These are phyloP conservation scores for Scolopax rusticola DNA, from an alignment of 2,797 vertebrate genomes.

Conservation along the genomic window DNA sequence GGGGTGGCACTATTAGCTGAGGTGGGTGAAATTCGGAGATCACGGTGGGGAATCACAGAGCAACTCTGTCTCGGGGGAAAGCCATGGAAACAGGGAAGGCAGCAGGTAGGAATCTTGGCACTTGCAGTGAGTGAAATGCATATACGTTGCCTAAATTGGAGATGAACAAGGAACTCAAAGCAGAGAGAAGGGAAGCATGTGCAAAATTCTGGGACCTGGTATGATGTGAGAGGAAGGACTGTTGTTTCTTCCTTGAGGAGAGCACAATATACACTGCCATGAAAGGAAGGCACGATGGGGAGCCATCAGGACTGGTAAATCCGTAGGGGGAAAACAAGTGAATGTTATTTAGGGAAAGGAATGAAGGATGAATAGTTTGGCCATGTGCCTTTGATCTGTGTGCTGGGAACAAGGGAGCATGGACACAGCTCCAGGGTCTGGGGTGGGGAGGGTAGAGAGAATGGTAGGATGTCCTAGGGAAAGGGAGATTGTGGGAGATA, in stretches of 20 bases:
- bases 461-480: neutral
- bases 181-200: neutral
- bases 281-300: neutral
- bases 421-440: neutral
- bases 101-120: neutral
- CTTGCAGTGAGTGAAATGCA: neutral
- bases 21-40: neutral
- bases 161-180: neutral
- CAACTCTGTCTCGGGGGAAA: accelerated
- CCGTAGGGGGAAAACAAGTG: neutral
- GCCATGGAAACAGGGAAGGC: neutral
- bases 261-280: neutral
- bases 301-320: neutral
- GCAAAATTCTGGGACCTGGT: neutral
- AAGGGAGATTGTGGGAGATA: neutral
- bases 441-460: neutral
- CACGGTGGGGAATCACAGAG: neutral
- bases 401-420: neutral
- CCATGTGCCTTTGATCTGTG: neutral
- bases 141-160: neutral
- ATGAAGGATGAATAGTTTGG: neutral
- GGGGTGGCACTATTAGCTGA: neutral
- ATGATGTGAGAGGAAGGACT: neutral
- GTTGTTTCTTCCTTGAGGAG: neutral
- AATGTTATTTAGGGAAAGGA: neutral